phyloP scores from a whole-genome alignment of 23 tunicate genomes.

The Trididemnum nubilum region DNA sequence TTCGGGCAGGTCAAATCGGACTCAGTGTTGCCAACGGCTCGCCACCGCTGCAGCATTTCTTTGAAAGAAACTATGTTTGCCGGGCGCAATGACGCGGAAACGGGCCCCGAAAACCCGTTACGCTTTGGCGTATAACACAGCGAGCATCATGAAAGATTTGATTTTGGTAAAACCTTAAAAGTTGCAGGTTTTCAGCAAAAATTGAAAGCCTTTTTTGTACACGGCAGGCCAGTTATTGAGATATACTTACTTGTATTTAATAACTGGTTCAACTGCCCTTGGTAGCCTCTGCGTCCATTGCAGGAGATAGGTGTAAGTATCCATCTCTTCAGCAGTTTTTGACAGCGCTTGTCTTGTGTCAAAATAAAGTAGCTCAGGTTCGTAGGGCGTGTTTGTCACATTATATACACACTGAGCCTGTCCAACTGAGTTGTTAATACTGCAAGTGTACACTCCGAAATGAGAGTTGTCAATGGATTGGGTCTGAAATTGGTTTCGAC shows the following conservation, averaged over 20 bases:
- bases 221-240: too few relatives aligned
- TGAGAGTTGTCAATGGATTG: slow-evolving; percentile 10
- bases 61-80: too few relatives aligned
- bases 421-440: slow-evolving; percentile 59
- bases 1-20: too few relatives aligned
- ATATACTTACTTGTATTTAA: slow-evolving; percentile 57
- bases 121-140: too few relatives aligned
- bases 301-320: slow-evolving; percentile 37
- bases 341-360: not conserved
- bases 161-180: too few relatives aligned
- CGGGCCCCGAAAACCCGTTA: too few relatives aligned
- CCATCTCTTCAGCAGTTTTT: not conserved
- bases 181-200: too few relatives aligned
- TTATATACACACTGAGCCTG: slow-evolving; percentile 46
- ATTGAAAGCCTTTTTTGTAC: too few relatives aligned
- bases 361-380: slow-evolving; percentile 66
- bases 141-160: too few relatives aligned
- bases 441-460: slow-evolving; percentile 67
- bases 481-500: slow-evolving; percentile 1
- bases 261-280: slow-evolving; percentile 52
- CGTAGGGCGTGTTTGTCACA: slow-evolving; percentile 69
- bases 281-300: slow-evolving; percentile 86
- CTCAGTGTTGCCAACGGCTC: too few relatives aligned
- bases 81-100: too few relatives aligned
- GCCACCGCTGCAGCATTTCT: too few relatives aligned